These are phyloP conservation scores for Eurystomus glaucurus DNA, from an alignment of 2,797 vertebrate species.

Conservation along the genomic window DNA sequence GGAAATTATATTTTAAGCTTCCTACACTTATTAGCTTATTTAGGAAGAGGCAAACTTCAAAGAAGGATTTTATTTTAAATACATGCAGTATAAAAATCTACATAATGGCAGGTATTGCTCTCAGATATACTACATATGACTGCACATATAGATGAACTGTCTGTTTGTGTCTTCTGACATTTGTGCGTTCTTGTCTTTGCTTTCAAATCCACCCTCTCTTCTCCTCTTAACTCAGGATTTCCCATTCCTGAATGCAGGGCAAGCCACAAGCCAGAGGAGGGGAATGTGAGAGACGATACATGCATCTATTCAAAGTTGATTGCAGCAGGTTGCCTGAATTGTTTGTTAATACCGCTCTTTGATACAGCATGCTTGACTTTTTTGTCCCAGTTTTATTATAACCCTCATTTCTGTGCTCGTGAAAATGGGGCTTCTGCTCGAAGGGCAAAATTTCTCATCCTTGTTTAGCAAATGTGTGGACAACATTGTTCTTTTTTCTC, in stretches of 20 bases:
- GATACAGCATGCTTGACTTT: background rate
- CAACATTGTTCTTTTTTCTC: background rate
- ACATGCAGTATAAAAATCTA: background rate
- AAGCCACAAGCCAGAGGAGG: background rate
- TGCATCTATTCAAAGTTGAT: background rate
- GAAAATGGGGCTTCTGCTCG: constrained; percentile 25
- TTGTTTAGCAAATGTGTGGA: background rate
- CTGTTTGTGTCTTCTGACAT: background rate
- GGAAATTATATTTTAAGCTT: constrained; percentile 36
- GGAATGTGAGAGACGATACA: background rate
- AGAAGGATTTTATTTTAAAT: constrained; percentile 16
- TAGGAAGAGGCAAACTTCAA: constrained; percentile 41
- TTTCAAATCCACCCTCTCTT: background rate
- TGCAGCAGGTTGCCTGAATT: constrained; percentile 52
- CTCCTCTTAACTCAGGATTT: background rate
- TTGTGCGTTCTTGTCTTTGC: background rate
- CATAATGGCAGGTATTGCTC: background rate
- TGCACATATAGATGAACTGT: background rate
- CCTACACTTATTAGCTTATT: constrained; percentile 54
- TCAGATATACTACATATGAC: background rate
- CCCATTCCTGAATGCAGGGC: background rate
- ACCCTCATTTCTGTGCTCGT: constrained; percentile 19
- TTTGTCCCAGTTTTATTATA: background rate
- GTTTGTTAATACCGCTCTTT: constrained; percentile 22
- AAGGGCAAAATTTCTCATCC: constrained; percentile 19